Base-by-base conservation (phyloP, 30 jellyfish, hydroid and myxozoan genomes). In the Aurelia sp. region DNA sequence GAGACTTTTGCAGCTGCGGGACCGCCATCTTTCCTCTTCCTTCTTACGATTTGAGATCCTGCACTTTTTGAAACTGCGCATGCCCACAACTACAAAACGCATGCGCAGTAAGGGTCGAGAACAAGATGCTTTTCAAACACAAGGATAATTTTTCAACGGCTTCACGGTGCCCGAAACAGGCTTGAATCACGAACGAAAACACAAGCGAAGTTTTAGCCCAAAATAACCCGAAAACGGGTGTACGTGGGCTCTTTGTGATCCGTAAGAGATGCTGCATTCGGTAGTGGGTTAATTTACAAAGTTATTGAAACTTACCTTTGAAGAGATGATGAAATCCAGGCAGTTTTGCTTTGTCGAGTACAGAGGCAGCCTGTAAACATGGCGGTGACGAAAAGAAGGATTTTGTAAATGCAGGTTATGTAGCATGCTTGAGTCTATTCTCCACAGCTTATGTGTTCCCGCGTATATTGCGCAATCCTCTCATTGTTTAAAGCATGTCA, bases 41-140 rank as follows among this genome's bases (percentile, higher is more conserved):
- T 47, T 65, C 89, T 16, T 63, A 35, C 72, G 19, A 65, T 51
- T 35, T 58, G 16, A 12, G 27, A 62, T 73, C 37, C 72, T 67
- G 95, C 95, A 86, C 95, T 76, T 74, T 79, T 91, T 84, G 27
- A 17, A 33, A 78, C 77, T 91, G 90, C 97, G 97, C 97, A 91
- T 91, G 97, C 97, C 73, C 97, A 62, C 63, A 33, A 27, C 82
- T 2, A 13, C 52, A 19, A 21, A 4, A 83, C 93, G 97, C 97
- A 91, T 76, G 97, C 97, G 97, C 97, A 84, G 48, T 86, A 10
- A 3, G 62, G 23, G 4, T 22, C 31, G 37, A 52, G 18, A 67
- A 70, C 81, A 86, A 86, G 74, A 61, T 44, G 95, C 95, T 74
- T 86, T 79, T 86, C 89, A 64, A 76, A 75, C 52, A 66, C 85